A percentile compares a stretch with the other conserved stretches of the same genome.
Conservation (phyloP, 1,140 invertebrate species). For the Lepidurus arcticus region DNA sequence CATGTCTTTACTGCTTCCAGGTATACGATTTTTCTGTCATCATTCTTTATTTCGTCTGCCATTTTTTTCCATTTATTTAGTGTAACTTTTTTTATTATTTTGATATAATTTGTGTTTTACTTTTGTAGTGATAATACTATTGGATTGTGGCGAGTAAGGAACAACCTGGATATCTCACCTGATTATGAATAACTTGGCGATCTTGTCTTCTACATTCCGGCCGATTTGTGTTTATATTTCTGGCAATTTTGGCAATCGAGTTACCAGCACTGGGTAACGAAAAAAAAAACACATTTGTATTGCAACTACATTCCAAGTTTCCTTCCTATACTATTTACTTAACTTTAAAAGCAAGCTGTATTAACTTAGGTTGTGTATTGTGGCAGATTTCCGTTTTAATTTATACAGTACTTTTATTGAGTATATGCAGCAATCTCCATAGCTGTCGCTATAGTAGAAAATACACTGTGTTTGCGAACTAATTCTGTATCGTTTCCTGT, state of each 20-base stretch:
- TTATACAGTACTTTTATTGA: constrained; percentile 12
- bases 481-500: not conserved
- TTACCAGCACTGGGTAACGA: too few relatives aligned
- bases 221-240: not conserved
- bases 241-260: not conserved
- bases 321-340: not conserved
- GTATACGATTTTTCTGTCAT: constrained; percentile 41
- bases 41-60: not conserved
- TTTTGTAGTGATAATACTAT: constrained; percentile 41
- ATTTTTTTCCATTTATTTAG: not conserved
- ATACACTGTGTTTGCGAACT: not conserved
- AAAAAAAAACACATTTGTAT: not conserved
- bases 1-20: constrained; percentile 71
- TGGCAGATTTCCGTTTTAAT: not conserved
- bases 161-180: constrained; percentile 42
- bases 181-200: constrained; percentile 33
- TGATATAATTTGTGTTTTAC: too few relatives aligned
- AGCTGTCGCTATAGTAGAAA: constrained; percentile 7
- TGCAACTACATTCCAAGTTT: constrained; percentile 15
- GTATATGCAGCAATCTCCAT: constrained; percentile 6
- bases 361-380: constrained; percentile 5
- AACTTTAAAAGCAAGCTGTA: not conserved
- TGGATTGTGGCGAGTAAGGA: constrained; percentile 41
- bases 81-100: too few relatives aligned
- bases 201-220: constrained; percentile 14